Evolutionary conservation across 2,113 vertebrate genomes (phyloP), one percentile per base, ranked within the genome.

Genomic region (Sterrhoptilus dennistouni): DNA sequence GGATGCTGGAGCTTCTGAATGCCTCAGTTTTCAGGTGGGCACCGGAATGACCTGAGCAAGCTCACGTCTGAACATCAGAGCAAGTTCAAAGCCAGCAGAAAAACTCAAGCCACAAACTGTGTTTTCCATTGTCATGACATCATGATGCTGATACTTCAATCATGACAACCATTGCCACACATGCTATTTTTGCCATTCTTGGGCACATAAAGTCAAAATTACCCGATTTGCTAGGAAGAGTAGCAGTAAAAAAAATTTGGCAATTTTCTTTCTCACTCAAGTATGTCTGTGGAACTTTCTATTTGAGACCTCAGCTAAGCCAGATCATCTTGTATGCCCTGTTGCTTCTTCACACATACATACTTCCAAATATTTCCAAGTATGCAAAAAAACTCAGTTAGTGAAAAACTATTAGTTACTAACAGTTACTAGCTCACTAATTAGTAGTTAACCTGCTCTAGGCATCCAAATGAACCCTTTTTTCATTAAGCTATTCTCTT

Each of bases 21-120:
- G 50, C 36, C 35, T 77, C 50, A 10, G 19, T 19, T 47, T 42
- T 45, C 57, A 65, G 52, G 47, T 15, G 54, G 54, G 44, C 22
- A 25, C 29, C 0, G 0, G 0, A 3, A 53, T 5, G 47, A n/a
- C 24, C 70, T 47, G 24, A 75, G 17, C 54, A 29, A 76, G n/a
- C 35, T 31, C 78, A 53, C 33, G 20, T 53, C 11, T 27, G 35
- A 77, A 63, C 47, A 54, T 28, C 56, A 52, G n/a, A 53, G 19
- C 18, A 59, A 53, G 27, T n/a, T 38, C 60, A 63, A 80, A 54
- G 8, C 21, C 53, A 45, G 25, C 36, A 87, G 38, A 79, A 69
- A 59, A 85, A 57, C 53, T 85, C 13, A 56, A 76, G 44, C 3
- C 52, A 21, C 47, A 56, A 56, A 44, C 14, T 27, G 14, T 6